Percentiles rank a stretch among this genome's conserved stretches.
These are phyloP conservation scores for Presbytis comata DNA, from an alignment of 2,797 vertebrate genomes.

Conservation along the genomic window DNA sequence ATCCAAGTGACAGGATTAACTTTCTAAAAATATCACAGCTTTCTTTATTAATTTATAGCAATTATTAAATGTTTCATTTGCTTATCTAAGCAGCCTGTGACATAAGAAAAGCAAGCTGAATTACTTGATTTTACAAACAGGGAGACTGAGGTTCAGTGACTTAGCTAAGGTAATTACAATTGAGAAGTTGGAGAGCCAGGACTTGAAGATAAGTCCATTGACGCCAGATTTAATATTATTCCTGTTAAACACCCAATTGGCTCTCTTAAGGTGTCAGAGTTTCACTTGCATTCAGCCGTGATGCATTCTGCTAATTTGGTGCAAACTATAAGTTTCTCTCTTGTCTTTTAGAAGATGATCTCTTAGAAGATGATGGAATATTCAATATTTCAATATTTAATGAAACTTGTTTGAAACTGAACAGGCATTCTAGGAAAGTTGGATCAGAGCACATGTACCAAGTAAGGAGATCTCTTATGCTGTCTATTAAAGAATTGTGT, in stretches of 20 bases:
- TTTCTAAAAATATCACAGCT: constrained; percentile 17
- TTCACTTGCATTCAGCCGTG: background rate
- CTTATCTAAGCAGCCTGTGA: background rate
- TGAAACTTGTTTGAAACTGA: constrained; percentile 70
- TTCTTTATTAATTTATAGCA: background rate
- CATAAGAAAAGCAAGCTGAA: background rate
- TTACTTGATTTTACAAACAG: background rate
- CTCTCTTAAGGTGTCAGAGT: background rate
- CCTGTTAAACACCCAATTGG: background rate
- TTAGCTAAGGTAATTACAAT: background rate
- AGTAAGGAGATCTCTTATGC: constrained; percentile 44
- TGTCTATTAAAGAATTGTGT: background rate
- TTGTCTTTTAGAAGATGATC: constrained; percentile 62
- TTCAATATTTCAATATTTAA: constrained; percentile 61
- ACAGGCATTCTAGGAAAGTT: constrained; percentile 45
- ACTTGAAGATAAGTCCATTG: background rate
- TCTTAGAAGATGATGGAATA: constrained; percentile 63
- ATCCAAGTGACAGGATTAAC: background rate
- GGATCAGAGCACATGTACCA: constrained; percentile 51
- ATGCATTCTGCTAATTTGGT: constrained; percentile 13
- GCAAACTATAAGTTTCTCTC: constrained; percentile 45
- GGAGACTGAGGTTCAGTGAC: background rate
- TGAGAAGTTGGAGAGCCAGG: background rate
- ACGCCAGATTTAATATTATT: background rate
- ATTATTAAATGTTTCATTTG: background rate